Conservation (phyloP, 64 coral and sea anemone species). For the Catalaphyllia jardinei region DNA sequence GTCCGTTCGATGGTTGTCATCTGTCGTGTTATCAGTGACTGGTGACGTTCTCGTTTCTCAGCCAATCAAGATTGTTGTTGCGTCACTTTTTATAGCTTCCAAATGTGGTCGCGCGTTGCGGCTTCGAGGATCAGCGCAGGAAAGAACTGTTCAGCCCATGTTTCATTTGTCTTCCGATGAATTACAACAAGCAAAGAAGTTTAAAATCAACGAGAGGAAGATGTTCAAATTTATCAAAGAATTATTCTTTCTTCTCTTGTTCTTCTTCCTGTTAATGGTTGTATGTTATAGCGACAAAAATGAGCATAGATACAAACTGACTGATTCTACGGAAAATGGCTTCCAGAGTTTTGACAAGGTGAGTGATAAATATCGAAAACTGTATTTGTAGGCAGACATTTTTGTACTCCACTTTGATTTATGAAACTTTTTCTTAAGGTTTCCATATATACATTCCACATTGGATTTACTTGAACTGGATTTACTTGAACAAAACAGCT, state of each 20-base stretch:
- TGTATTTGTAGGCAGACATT: too few species aligned
- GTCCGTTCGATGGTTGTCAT: slow-evolving; percentile 38
- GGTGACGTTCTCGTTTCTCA: slow-evolving; percentile 27
- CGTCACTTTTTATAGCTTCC: slow-evolving; percentile 5
- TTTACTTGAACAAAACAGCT: too few species aligned
- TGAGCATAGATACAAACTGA: not conserved
- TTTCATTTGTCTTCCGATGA: not conserved
- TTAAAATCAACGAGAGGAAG: slow-evolving; percentile 9
- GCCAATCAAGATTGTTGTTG: slow-evolving; percentile 37
- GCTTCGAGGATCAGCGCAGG: not conserved
- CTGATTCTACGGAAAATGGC: not conserved
- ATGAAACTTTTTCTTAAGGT: too few species aligned
- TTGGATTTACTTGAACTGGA: too few species aligned
- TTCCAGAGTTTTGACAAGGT: not conserved
- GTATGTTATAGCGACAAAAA: slow-evolving; percentile 29
- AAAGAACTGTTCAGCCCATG: not conserved
- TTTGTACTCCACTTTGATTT: too few species aligned
- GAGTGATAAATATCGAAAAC: not conserved
- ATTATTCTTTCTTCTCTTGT: not conserved
- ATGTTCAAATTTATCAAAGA: slow-evolving; percentile 1
- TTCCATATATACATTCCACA: too few species aligned
- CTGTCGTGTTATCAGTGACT: slow-evolving; percentile 18
- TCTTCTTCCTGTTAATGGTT: not conserved
- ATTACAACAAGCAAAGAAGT: not conserved
- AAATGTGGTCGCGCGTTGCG: not conserved